Evolutionary conservation across 2,888 invertebrate genomes (phyloP), one percentile per base, ranked within the genome.

Genomic region (Melitaea athalia): DNA sequence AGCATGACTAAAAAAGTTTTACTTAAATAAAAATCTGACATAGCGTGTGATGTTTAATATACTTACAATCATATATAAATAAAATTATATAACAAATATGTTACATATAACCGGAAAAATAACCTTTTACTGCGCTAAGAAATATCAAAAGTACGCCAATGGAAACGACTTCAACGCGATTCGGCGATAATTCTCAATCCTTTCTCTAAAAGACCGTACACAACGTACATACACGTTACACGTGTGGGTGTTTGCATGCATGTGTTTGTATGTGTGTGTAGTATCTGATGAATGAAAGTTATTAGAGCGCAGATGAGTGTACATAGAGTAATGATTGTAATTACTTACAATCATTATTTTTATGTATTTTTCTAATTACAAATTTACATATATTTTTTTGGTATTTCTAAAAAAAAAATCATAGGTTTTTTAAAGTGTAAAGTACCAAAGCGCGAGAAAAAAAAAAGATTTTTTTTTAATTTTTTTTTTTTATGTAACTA

Each of bases 201-300:
- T 73, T 73, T 73, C 73, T 71, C 73, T 66, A 53, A 49, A 49
- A 60, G 64, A 52, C 61, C 53, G 55, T 42, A 45, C 52, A 49
- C 67, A 43, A 67, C 52, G 66, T 62, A 67, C 53, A 45, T 43
- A 45, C 63, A 59, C 59, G 42, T 53, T 45, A 52, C 33, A 62
- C 38, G 64, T 1, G 38, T 38, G 38, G 1, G 38, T 38, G 38
- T 38, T 38, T 2, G 38, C 52, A 8, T 15, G 60, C 33, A 42
- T 67, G 31, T 43, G 49, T 52, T 43, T 62, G 65, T 17, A 52
- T 62, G 62, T 66, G 49, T 67, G 42, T 59, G 43, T 42, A 63
- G 42, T 52, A 52, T 52, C 24, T 45, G 59, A 63, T 64, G 55
- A 68, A 75, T 70, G 69, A 72, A 74, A 75, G 74, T 74, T 72